Evolutionary conservation across 2,888 invertebrate genomes (phyloP).

Genomic region (Drosophila silvestris): DNA sequence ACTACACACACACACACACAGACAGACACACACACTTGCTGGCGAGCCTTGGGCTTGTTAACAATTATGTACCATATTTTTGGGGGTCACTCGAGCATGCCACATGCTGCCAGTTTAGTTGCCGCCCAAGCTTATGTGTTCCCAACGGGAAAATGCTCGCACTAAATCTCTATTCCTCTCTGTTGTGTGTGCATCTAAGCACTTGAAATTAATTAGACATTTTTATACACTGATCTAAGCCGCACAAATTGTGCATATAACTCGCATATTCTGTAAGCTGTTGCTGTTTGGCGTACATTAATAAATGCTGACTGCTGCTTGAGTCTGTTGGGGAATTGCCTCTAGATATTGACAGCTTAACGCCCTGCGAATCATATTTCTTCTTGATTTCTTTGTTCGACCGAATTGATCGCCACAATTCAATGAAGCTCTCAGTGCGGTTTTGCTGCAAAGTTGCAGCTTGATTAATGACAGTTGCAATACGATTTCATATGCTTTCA

Average conservation of each 20-base stretch:
- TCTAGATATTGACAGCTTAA: conserved; percentile 42
- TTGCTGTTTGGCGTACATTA: neutral
- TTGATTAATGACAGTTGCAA: conserved; percentile 69
- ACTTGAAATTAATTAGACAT: conserved; percentile 60
- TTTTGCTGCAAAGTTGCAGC: conserved; percentile 55
- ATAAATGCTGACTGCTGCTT: neutral
- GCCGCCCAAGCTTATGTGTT: conserved; percentile 34
- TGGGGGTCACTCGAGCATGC: conserved; percentile 63
- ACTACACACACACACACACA: conserved; percentile 7
- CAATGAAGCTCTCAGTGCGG: conserved; percentile 32
- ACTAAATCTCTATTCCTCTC: conserved; percentile 34
- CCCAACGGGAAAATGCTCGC: conserved; percentile 20
- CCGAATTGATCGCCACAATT: conserved; percentile 27
- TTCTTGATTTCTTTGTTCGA: conserved; percentile 14
- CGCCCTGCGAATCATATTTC: conserved; percentile 25
- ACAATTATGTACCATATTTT: conserved; percentile 70
- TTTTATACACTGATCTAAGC: conserved; percentile 56
- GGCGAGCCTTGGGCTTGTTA: conserved; percentile 40
- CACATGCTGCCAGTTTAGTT: conserved; percentile 54
- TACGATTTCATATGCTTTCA: conserved; percentile 61
- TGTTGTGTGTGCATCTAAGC: conserved; percentile 50
- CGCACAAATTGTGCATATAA: conserved; percentile 45
- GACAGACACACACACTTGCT: neutral
- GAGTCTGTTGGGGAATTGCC: conserved; percentile 19
- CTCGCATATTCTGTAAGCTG: conserved; percentile 18